Percentiles rank a stretch among this genome's conserved stretches.
Evolutionary conservation across 2,797 vertebrate species (phyloP).

Genomic region (Benthosema pterotum): DNA sequence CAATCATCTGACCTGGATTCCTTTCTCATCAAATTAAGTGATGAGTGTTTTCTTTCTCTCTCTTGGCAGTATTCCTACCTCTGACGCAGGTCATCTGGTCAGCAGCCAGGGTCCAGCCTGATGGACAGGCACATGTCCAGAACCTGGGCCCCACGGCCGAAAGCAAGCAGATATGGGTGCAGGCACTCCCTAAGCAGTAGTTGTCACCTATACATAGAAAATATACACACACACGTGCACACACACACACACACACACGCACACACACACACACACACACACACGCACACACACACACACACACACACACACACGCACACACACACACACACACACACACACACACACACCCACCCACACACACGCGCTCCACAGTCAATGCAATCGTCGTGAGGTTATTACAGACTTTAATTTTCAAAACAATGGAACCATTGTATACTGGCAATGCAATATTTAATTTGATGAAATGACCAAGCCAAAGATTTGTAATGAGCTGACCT

Average conservation of each 20-base stretch:
- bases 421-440: neutral
- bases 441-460: constrained; percentile 3
- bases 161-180: constrained; percentile 94
- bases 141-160: constrained; percentile 85
- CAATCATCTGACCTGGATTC: constrained; percentile 56
- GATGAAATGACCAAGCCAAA: neutral
- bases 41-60: constrained; percentile 55
- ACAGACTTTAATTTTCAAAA: constrained; percentile 8
- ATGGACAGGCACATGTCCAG: constrained; percentile 94
- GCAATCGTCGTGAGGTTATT: neutral
- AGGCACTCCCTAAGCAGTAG: constrained; percentile 83
- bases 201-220: constrained; percentile 79
- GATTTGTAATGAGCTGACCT: neutral
- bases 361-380: constrained; percentile 16
- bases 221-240: neutral
- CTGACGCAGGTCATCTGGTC: constrained; percentile 89
- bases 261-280: constrained; percentile 9
- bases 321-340: constrained; percentile 3
- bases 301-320: constrained; percentile 2
- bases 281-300: neutral
- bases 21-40: constrained; percentile 60
- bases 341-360: constrained; percentile 1
- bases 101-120: constrained; percentile 89
- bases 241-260: constrained; percentile 20
- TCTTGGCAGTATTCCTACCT: constrained; percentile 81